phyloP scores from a whole-genome alignment of 2,888 invertebrate species.

The Pherbina coryleti region DNA sequence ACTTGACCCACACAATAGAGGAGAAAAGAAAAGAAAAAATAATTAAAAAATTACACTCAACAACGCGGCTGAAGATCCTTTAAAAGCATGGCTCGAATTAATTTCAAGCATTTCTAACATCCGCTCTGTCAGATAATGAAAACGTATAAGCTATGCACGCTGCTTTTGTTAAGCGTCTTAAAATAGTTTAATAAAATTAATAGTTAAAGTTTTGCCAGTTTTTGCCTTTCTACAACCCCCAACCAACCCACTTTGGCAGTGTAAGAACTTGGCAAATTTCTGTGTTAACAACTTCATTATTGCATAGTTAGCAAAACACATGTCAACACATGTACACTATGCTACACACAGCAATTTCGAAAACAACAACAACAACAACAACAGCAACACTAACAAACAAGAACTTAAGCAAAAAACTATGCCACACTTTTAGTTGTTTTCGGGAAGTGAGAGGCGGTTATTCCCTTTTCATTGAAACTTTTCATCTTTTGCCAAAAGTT shows the following conservation, averaged over 20 bases:
- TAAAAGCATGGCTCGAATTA: too few species aligned
- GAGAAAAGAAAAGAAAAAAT: too few species aligned
- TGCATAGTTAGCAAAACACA: not conserved
- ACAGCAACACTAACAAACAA: not conserved
- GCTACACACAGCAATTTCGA: not conserved
- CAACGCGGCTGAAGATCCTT: too few species aligned
- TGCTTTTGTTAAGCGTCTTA: too few species aligned
- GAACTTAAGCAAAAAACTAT: not conserved
- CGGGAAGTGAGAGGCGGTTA: too few species aligned
- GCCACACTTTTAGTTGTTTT: not conserved
- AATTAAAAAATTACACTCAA: too few species aligned
- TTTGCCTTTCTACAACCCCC: not conserved
- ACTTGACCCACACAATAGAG: too few species aligned
- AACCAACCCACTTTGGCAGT: not conserved
- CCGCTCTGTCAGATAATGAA: too few species aligned
- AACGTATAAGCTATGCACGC: too few species aligned
- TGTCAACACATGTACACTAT: not conserved
- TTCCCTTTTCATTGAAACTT: too few species aligned
- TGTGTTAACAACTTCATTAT: not conserved
- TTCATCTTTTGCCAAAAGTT: not conserved
- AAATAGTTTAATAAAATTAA: too few species aligned
- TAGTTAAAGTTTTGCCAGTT: not conserved
- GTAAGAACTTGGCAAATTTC: not conserved
- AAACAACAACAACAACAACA: not conserved
- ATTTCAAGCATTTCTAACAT: too few species aligned